Evolutionary conservation across 2,888 invertebrate species (phyloP).

Genomic region (Agriopis leucophaearia): DNA sequence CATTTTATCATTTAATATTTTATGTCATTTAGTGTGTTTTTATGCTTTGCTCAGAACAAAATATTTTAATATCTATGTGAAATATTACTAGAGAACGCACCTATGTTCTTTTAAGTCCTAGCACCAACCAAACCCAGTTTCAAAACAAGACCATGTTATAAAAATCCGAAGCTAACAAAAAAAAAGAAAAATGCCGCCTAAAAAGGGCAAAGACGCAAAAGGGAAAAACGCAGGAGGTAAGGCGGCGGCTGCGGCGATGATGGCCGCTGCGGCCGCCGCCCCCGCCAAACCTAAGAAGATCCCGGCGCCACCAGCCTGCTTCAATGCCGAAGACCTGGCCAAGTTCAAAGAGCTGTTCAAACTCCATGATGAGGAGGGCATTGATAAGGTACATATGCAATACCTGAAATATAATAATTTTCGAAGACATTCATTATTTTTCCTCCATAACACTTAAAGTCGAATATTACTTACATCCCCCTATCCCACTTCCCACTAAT

Average conservation of each 20-base stretch:
- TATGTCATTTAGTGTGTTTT: not conserved
- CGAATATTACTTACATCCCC: no score
- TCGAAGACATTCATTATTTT: no score
- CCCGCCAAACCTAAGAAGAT: slow-evolving; percentile 73
- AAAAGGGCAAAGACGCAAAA: slow-evolving; percentile 10
- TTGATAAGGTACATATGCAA: slow-evolving; percentile 67
- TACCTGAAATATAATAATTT: no score
- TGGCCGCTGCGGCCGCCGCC: slow-evolving; percentile 47
- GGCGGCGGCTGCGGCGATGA: slow-evolving; percentile 24
- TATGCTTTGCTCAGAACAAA: no score
- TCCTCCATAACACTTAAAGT: no score
- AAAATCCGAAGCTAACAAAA: not conserved
- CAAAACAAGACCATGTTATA: not conserved
- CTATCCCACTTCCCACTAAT: no score
- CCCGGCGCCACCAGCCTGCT: slow-evolving; percentile 77
- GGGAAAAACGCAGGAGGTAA: not conserved
- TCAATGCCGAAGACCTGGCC: slow-evolving; percentile 67
- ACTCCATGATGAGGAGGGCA: slow-evolving; percentile 70
- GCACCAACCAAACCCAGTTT: not conserved
- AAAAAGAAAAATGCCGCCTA: slow-evolving; percentile 11
- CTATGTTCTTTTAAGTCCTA: not conserved
- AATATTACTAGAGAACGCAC: not conserved
- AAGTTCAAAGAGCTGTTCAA: slow-evolving; percentile 74
- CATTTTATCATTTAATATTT: not conserved
- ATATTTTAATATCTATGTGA: not conserved